phyloP scores from a whole-genome alignment of 2,888 invertebrate species.

The Diarsia brunnea region DNA sequence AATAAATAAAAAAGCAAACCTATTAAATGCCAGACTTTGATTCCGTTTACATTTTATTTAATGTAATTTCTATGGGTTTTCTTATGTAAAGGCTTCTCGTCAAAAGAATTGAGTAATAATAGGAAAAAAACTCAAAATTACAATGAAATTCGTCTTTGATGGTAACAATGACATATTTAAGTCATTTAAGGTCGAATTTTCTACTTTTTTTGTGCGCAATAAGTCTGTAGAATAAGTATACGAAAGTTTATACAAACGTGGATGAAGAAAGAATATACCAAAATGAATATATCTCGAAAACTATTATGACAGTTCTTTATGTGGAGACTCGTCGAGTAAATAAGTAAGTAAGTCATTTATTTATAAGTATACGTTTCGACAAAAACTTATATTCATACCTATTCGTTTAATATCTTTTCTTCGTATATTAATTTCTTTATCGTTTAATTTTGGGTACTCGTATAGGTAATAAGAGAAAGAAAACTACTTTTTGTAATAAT shows the following conservation, averaged over 20 bases:
- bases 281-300: background rate
- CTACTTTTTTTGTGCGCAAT: background rate
- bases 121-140: constrained; percentile 11
- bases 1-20: constrained; percentile 22
- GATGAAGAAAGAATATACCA: background rate
- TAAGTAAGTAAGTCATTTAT: background rate
- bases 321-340: background rate
- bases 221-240: background rate
- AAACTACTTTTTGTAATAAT: background rate
- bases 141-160: constrained; percentile 22
- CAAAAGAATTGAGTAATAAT: constrained; percentile 37
- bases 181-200: background rate
- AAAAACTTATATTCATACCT: constrained; percentile 6
- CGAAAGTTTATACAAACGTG: constrained; percentile 1
- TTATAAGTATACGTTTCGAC: background rate
- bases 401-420: background rate
- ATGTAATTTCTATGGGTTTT: constrained; percentile 35
- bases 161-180: background rate
- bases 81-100: constrained; percentile 24
- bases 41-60: constrained; percentile 11
- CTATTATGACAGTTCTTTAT: constrained; percentile 6
- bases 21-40: constrained; percentile 26
- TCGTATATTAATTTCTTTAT: too few species aligned
- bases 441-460: too few species aligned
- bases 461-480: background rate